Evolutionary conservation across 2,113 vertebrate genomes (phyloP), one percentile per base, ranked within the genome.

Genomic region (Hiodon alosoides): DNA sequence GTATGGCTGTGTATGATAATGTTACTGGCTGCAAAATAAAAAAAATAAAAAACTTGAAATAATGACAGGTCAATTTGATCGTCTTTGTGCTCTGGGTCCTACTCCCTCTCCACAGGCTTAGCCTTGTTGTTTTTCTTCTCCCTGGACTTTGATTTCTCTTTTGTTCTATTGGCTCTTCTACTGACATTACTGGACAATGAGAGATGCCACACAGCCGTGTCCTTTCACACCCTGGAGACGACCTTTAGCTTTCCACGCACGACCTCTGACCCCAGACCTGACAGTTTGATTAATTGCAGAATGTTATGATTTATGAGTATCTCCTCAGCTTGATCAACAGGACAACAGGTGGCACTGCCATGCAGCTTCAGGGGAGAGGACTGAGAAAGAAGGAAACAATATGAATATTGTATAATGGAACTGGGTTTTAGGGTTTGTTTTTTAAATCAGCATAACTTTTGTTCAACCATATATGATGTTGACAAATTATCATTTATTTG

Each of bases 221-320:
- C 94, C 93, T 91, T 95, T 95, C 90, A 89, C 94, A 93, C 94
- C 91, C 90, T 84, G 87, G 89, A 80, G 87, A 88, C 94, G 94
- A 98, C 96, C 96, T 94, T 89, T 95, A 94, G 95, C 95, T 95
- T 92, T 92, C 83, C 90, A 91, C 91, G 90, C 87, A 87, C 85
- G 86, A 95, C 94, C 95, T 91, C 87, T 96, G 94, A 95, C 94
- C 94, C 85, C 78, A 85, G 85, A 81, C 87, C 90, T 96, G 97
- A 98, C 97, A 99, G 94, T 93, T 97, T 98, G 96, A 99, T 99
- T 98, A 97, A 99, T 99, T 97, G 97, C 95, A 92, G 91, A 81
- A 92, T 91, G 95, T 97, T 98, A 99, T 98, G 96, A 99, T 99
- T 99, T 98, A 98, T 98, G 96, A 98, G 92, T 96, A 96, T 94